Conservation (phyloP, 2,113 vertebrate species). For the Chionis minor region DNA sequence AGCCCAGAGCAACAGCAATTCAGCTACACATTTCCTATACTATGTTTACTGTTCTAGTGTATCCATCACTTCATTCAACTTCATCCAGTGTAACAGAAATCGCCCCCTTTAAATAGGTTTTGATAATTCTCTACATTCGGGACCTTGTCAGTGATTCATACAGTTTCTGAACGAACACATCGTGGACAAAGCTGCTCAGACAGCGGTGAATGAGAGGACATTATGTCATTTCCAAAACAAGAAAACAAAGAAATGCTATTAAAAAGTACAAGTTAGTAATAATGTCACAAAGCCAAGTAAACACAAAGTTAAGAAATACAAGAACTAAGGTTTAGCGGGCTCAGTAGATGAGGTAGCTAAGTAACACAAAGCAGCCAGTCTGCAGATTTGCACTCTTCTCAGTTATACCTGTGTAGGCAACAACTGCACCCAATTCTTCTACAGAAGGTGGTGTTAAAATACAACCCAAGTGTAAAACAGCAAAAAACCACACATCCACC, state of each 20-base stretch:
- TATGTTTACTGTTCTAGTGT: neutral
- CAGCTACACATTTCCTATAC: rapidly evolving
- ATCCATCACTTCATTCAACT: neutral
- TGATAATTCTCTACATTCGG: neutral
- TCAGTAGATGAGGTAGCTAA: neutral
- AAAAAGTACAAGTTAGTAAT: neutral
- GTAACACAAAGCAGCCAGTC: neutral
- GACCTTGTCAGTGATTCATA: neutral
- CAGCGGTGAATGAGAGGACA: neutral
- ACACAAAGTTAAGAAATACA: neutral
- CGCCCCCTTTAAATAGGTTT: neutral
- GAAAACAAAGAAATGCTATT: neutral
- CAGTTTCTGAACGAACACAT: neutral
- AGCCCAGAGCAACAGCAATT: too few relatives aligned
- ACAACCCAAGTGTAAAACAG: neutral
- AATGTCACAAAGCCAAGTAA: neutral
- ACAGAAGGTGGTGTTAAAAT: neutral
- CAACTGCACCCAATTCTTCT: neutral
- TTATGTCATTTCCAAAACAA: neutral
- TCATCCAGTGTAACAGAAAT: neutral
- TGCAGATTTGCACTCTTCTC: neutral
- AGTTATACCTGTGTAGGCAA: neutral
- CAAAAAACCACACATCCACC: neutral
- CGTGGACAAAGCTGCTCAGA: neutral
- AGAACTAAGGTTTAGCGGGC: neutral